A percentile compares a stretch with the other conserved stretches of the same genome.
These are phyloP conservation scores for Vireo griseus DNA, from an alignment of 2,797 vertebrate species.

Conservation along the genomic window DNA sequence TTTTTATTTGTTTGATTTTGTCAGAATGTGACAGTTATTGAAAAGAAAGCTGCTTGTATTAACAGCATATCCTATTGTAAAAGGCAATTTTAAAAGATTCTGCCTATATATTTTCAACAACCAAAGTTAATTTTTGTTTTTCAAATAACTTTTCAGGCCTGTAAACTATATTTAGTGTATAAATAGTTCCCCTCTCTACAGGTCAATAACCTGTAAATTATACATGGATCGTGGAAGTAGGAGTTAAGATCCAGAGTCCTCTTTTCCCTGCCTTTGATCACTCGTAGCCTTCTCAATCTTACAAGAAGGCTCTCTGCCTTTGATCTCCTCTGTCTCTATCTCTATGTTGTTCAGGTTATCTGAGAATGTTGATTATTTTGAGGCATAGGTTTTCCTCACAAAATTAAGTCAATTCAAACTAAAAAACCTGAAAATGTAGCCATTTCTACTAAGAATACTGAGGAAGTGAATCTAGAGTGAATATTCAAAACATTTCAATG, in stretches of 20 bases:
- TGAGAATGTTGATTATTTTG: background rate
- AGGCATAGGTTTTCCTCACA: background rate
- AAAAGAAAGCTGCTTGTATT: background rate
- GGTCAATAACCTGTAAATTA: constrained; percentile 48
- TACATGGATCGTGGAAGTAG: background rate
- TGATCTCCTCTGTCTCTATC: constrained; percentile 8
- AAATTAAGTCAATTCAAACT: background rate
- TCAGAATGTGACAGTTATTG: background rate
- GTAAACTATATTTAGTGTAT: background rate
- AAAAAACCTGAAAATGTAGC: background rate
- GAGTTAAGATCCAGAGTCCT: constrained; percentile 27
- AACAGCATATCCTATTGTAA: background rate
- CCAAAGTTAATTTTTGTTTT: background rate
- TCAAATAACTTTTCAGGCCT: background rate
- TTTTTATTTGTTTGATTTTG: background rate
- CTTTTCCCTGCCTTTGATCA: constrained; percentile 50
- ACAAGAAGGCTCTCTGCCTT: background rate
- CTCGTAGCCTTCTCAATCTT: constrained; percentile 35
- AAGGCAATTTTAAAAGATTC: background rate
- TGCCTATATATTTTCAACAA: background rate
- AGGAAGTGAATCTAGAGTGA: background rate
- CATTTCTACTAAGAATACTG: background rate
- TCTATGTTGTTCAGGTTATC: background rate
- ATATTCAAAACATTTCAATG: background rate
- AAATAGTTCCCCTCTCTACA: background rate